Evolutionary conservation across 1,140 invertebrate species (phyloP).

Genomic region (Fopius arisanus): DNA sequence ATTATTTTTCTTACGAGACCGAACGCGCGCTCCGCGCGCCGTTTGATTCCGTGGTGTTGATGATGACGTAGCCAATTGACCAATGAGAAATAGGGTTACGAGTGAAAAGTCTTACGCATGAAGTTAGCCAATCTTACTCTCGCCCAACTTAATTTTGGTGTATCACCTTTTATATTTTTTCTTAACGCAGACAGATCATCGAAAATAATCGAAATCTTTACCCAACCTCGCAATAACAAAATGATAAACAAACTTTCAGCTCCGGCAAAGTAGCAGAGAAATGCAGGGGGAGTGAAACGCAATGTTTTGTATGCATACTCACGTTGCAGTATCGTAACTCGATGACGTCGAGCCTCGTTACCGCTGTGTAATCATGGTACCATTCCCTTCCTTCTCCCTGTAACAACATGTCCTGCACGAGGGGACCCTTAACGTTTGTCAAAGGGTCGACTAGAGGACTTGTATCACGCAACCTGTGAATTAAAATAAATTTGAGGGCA

Average conservation of each 20-base stretch:
- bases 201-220: no score
- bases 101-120: no score
- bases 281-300: neutral
- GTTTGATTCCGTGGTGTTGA: no score
- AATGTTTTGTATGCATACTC: slow-evolving; percentile 15
- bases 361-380: slow-evolving; percentile 51
- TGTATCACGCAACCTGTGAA: neutral
- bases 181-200: no score
- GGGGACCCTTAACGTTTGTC: neutral
- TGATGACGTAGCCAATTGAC: no score
- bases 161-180: no score
- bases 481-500: neutral
- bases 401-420: neutral
- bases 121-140: no score
- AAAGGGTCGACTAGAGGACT: neutral
- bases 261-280: neutral
- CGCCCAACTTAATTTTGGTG: no score
- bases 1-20: no score
- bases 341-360: slow-evolving; percentile 48
- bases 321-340: slow-evolving; percentile 45
- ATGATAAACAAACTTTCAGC: neutral
- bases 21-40: no score
- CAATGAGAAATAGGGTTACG: no score
- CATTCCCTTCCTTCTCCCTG: slow-evolving; percentile 31
- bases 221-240: neutral